These are phyloP conservation scores for Spinus olivaceus DNA, from an alignment of 2,797 vertebrate species.

Conservation along the genomic window DNA sequence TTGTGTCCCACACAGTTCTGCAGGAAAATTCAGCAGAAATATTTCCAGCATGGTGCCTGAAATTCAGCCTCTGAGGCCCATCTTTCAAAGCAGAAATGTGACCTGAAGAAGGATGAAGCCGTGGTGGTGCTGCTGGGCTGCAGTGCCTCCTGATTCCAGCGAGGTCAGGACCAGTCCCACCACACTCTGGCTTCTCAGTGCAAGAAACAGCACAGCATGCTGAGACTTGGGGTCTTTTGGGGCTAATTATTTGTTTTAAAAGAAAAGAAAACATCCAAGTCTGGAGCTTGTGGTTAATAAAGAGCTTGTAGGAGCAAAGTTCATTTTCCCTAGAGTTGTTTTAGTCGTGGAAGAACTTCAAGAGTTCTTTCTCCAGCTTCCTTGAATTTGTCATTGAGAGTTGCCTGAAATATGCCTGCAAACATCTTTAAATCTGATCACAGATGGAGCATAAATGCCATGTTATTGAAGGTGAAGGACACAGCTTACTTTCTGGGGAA, in stretches of 20 bases:
- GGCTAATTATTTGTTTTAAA: not conserved
- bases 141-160: not conserved
- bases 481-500: constrained; percentile 49
- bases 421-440: constrained; percentile 50
- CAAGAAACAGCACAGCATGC: not conserved
- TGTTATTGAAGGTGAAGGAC: constrained; percentile 46
- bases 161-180: not conserved
- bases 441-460: constrained; percentile 55
- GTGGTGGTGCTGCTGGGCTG: not conserved
- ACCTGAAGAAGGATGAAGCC: not conserved
- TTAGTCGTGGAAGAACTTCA: not conserved
- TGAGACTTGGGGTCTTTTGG: not conserved
- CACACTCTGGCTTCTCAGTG: accelerated
- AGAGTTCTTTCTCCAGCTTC: not conserved
- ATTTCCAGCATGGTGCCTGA: not conserved
- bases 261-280: not conserved
- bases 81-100: not conserved
- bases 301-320: not conserved
- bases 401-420: not conserved
- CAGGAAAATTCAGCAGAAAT: not conserved
- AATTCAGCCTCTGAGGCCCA: not conserved
- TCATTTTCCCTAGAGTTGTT: not conserved
- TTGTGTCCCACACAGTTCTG: not conserved
- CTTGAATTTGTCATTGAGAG: constrained; percentile 17
- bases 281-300: not conserved